These are phyloP conservation scores for Eustalomyia histrio DNA, from an alignment of 2,888 invertebrate genomes.

Conservation along the genomic window DNA sequence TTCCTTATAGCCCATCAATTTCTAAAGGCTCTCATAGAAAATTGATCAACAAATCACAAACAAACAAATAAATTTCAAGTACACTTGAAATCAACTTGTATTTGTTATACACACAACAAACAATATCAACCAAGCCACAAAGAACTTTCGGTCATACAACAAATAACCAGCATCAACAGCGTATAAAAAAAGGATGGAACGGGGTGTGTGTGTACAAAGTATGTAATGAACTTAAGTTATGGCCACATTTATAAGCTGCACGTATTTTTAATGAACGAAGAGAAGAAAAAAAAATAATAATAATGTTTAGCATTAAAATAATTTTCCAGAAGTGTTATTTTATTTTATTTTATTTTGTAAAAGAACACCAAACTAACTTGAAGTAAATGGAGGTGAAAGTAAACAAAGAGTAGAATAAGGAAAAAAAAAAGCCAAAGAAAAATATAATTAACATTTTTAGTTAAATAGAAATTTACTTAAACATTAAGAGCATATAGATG, in stretches of 20 bases:
- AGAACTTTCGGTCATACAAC: too few relatives aligned
- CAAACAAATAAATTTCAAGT: constrained; percentile 56
- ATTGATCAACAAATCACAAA: constrained; percentile 58
- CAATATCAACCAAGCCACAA: background rate
- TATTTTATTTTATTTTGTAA: background rate
- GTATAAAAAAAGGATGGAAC: background rate
- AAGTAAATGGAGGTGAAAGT: background rate
- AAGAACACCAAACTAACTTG: background rate
- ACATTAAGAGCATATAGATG: constrained; percentile 66
- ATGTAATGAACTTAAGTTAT: constrained; percentile 37
- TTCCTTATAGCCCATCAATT: constrained; percentile 37
- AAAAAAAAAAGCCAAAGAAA: constrained; percentile 5
- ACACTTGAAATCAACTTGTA: constrained; percentile 23
- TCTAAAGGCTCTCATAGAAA: constrained; percentile 47
- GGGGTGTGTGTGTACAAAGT: background rate
- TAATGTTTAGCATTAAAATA: constrained; percentile 32
- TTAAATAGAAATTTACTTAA: constrained; percentile 69
- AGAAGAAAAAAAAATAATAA: background rate
- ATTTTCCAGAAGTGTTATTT: background rate
- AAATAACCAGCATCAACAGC: background rate
- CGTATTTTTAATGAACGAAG: constrained; percentile 21
- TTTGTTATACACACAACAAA: background rate
- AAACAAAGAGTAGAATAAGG: background rate
- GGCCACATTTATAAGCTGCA: constrained; percentile 29
- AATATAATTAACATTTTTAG: constrained; percentile 66